Evolutionary conservation across 2,888 invertebrate species (phyloP).

Genomic region (Eustalomyia histrio): DNA sequence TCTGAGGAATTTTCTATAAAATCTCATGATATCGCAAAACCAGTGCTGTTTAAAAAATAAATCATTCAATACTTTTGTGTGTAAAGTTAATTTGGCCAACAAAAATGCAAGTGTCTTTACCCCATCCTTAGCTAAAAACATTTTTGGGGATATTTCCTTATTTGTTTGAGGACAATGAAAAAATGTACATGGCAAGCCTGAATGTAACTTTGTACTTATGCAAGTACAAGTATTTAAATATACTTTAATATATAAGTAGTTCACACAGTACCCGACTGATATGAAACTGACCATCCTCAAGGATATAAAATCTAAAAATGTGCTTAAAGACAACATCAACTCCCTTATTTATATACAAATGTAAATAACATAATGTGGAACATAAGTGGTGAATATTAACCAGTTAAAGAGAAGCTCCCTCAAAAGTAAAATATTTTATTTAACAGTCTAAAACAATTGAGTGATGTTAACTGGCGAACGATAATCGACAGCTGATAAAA

Average conservation of each 20-base stretch:
- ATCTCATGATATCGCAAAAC: too few species aligned
- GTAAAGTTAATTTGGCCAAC: too few species aligned
- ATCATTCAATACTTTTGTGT: too few species aligned
- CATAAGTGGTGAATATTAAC: constrained; percentile 20
- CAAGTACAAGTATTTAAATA: constrained; percentile 9
- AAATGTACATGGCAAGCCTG: too few species aligned
- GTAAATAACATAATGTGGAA: constrained; percentile 32
- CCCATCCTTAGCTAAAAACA: too few species aligned
- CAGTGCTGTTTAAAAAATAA: too few species aligned
- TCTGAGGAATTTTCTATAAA: too few species aligned
- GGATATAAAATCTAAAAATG: constrained; percentile 31
- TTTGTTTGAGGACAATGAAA: too few species aligned
- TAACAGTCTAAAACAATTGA: background rate
- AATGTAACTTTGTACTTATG: too few species aligned
- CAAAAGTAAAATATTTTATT: background rate
- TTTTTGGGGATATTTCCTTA: too few species aligned
- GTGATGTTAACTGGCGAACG: background rate
- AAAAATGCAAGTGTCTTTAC: too few species aligned
- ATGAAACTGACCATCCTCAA: constrained; percentile 53
- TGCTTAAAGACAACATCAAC: constrained; percentile 22
- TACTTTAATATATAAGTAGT: background rate
- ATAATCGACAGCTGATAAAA: background rate
- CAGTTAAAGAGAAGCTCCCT: background rate
- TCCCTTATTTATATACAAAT: constrained; percentile 34
- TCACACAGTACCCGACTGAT: background rate